Base-by-base conservation (phyloP, 2,888 invertebrate species). In the Platerodrilus igneus region DNA sequence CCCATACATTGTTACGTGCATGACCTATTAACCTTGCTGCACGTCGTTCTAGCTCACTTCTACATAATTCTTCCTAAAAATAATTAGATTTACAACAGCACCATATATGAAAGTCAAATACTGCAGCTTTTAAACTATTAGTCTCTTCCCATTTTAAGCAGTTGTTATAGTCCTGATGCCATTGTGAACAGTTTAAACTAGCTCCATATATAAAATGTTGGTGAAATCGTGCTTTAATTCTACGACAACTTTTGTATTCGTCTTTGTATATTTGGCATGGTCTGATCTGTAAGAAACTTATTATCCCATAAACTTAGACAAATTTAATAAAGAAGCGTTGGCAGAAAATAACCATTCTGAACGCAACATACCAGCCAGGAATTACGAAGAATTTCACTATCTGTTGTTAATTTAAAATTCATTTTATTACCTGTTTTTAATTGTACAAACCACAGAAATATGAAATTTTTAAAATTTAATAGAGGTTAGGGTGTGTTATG, bases 171-270 rank as follows among this genome's bases (percentile, higher is more conserved):
- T 92, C 90, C 35, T 70, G 74, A 55, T 84, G 77, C 91, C 91
- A 92, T 52, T 82, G 80, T 2, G 72, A 71, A 60, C 93, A 94
- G 60, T 92, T 84, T 4, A 75, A 36, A 1, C 70, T 64, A 58
- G 84, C 71, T 1, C 93, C 93, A 66, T 74, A 73, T 40, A 91
- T 75, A 62, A 90, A 94, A 62, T 88, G 84, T 66, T 93, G 93
- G 62, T 93, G 83, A 56, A 92, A 88, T 49, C 90, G 73, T 1
- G 76, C 83, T 65, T 70, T 78, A 11, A 86, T 69, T 52, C 85
- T 81, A 33, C 70, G 81, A 62, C 92, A 92, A 50, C 91, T 89
- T 13, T 74, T 72, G 58, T 86, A 88, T 70, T 92, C 91, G 34
- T 82, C 84, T 55, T 83, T 75, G 59, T 92, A 92, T n/a, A 78